Evolutionary conservation across 2,113 vertebrate species (phyloP).

Genomic region (Phrynosoma blainvillii): DNA sequence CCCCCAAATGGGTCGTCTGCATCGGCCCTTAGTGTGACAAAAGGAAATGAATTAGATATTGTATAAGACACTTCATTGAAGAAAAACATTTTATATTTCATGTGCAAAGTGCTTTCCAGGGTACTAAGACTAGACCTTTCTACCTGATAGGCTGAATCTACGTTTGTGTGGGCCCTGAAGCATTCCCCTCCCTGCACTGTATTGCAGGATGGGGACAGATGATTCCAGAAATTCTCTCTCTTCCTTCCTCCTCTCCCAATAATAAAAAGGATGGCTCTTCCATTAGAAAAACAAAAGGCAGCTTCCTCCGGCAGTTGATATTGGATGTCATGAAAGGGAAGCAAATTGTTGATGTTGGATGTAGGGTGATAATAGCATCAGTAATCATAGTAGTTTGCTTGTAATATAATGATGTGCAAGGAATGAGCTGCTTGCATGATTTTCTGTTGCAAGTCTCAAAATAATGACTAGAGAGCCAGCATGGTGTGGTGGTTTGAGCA

Average conservation of each 20-base stretch:
- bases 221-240: background rate
- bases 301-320: background rate
- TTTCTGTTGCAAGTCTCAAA: background rate
- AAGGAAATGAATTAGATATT: background rate
- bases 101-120: background rate
- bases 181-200: background rate
- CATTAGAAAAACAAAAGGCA: background rate
- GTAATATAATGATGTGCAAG: background rate
- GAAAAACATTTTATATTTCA: background rate
- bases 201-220: background rate
- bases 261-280: background rate
- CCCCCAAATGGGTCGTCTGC: too few relatives aligned
- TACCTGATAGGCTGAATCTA: background rate
- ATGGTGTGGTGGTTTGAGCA: too few relatives aligned
- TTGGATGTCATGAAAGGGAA: background rate
- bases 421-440: background rate
- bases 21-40: background rate
- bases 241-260: background rate
- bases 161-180: background rate
- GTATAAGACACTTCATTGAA: constrained; percentile 25
- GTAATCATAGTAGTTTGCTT: too few relatives aligned
- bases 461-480: background rate
- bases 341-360: too few relatives aligned
- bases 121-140: background rate
- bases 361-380: too few relatives aligned